phyloP scores from a whole-genome alignment of 2,888 invertebrate genomes.

The Chymomyza fuscimana region DNA sequence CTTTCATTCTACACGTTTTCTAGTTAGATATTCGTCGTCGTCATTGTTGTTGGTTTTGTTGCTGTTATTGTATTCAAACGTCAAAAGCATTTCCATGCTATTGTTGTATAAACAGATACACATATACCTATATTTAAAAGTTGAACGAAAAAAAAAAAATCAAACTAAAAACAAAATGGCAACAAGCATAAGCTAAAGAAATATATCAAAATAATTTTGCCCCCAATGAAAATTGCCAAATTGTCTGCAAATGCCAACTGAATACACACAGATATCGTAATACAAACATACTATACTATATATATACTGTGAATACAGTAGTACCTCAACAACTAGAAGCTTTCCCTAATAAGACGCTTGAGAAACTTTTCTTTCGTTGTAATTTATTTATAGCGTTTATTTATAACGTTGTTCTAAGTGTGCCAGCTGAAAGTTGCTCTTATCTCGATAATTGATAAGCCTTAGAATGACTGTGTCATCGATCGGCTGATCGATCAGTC shows the following conservation, averaged over 20 bases:
- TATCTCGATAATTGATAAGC: background rate
- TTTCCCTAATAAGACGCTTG: background rate
- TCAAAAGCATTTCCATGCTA: background rate
- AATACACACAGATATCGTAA: slow-evolving; percentile 42
- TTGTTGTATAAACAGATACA: background rate
- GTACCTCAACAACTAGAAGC: background rate
- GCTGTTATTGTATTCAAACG: background rate
- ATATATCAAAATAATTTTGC: background rate
- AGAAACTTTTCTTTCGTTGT: background rate
- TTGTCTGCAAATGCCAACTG: slow-evolving; percentile 41
- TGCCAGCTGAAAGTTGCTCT: background rate
- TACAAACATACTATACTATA: background rate
- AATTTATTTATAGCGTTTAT: background rate
- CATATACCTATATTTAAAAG: too few relatives aligned
- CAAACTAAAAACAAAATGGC: slow-evolving; percentile 2
- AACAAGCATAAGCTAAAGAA: background rate
- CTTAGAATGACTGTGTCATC: background rate
- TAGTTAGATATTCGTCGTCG: slow-evolving; percentile 11
- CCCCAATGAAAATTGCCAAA: slow-evolving; percentile 57
- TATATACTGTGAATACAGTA: background rate
- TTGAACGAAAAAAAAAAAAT: background rate
- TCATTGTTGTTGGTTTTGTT: slow-evolving; percentile 9
- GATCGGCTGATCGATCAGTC: background rate
- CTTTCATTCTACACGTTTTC: slow-evolving; percentile 11
- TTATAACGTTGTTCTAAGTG: background rate